Conservation (phyloP, 2,888 invertebrate species). For the Leucozona laternaria region DNA sequence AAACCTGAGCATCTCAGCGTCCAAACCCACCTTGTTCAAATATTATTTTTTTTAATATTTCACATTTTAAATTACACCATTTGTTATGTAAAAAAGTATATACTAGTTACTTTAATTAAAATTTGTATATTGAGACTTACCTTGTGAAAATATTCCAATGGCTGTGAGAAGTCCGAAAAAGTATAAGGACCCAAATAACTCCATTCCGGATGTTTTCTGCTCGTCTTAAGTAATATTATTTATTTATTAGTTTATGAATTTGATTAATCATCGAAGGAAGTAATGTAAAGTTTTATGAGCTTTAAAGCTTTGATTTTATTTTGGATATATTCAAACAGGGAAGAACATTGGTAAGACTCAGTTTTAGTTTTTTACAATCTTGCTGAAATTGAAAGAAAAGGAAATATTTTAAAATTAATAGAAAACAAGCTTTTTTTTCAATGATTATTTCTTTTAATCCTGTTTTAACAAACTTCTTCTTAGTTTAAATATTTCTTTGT, state of each 20-base stretch:
- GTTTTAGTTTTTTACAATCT: neutral
- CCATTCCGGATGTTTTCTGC: conserved; percentile 36
- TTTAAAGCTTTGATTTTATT: neutral
- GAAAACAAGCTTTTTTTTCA: neutral
- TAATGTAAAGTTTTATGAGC: neutral
- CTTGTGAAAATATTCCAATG: neutral
- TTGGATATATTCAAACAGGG: neutral
- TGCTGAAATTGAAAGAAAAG: neutral
- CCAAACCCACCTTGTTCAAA: no score
- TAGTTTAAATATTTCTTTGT: neutral
- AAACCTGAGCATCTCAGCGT: no score
- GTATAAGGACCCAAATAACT: conserved; percentile 35
- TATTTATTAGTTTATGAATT: neutral
- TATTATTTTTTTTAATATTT: no score
- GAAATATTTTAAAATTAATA: neutral
- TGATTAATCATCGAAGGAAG: neutral
- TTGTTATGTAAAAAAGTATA: no score
- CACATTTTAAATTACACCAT: no score
- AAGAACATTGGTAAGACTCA: neutral
- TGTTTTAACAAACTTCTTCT: neutral
- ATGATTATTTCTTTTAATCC: neutral
- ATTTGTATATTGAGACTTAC: neutral
- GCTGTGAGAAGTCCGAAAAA: conserved; percentile 56
- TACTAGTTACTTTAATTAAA: no score
- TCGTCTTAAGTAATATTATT: neutral